Evolutionary conservation across 2,113 vertebrate genomes (phyloP), one percentile per base, ranked within the genome.

Genomic region (Colistium nudipinnis): DNA sequence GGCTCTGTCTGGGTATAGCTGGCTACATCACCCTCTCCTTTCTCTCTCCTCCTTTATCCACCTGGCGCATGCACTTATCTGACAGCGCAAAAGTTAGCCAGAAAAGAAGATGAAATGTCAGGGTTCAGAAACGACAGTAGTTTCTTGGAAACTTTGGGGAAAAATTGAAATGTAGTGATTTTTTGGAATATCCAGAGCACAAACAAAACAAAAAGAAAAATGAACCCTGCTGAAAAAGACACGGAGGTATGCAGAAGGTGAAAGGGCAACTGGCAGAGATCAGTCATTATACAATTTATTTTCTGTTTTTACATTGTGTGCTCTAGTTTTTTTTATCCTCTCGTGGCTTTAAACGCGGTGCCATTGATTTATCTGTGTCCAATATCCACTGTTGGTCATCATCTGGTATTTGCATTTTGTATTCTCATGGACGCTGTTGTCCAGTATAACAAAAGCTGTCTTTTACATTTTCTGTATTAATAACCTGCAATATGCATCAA

Each of bases 1-100:
- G 57, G 41, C 48, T 69, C 63, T 41, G 82, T 81, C 79, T 87
- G 85, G 67, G 51, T 73, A 48, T 31, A 4, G 57, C 17, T 44
- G 77, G 35, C 53, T 79, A 59, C 25, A 57, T 82, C 65, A 11
- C 75, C 66, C 45, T 67, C 43, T 48, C 14, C 33, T 4, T 33
- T 28, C 48, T 65, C 31, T 63, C 24, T 60, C 39, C 20, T 76
- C 3, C 14, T 30, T 6, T n/a, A 0, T 73, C 56, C 44, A 12
- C 67, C 3, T 0, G 10, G 36, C 41, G 12, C 25, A 44, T 65
- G 17, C 38, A 51, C 59, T 27, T 27, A 41, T 24, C 59, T 35
- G 17, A 51, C 14, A 28, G 13, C 33, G 4, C 25, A 7, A 30
- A 28, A 28, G n/a, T n/a, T n/a, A n/a, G n/a, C n/a, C 22, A 49